Conservation (phyloP, 2,797 vertebrate genomes). For the Crocidura indochinensis region DNA sequence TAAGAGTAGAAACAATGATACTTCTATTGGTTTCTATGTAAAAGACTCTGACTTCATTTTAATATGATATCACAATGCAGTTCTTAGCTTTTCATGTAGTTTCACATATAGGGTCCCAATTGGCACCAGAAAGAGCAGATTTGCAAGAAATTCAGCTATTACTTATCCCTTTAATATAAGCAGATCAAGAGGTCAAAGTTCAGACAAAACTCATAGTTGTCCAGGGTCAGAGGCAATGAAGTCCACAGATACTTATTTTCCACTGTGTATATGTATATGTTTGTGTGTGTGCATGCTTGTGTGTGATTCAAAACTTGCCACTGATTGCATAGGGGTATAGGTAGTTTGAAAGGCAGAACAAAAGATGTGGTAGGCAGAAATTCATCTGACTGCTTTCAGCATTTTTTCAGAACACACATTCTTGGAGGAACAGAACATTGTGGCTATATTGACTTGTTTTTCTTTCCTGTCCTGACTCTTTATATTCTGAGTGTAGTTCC, state of each 20-base stretch:
- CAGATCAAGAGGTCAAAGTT: neutral
- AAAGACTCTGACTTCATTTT: neutral
- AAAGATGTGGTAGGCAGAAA: neutral
- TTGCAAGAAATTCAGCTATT: neutral
- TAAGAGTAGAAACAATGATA: neutral
- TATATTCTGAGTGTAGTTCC: constrained; percentile 43
- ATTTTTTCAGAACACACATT: neutral
- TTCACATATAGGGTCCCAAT: neutral
- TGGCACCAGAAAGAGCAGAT: neutral
- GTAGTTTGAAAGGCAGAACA: neutral
- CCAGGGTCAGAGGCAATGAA: neutral
- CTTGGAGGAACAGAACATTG: neutral
- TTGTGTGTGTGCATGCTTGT: no score
- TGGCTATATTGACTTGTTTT: constrained; percentile 27
- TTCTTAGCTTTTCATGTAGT: constrained; percentile 25
- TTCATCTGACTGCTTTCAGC: neutral
- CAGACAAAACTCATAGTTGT: neutral
- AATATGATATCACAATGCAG: neutral
- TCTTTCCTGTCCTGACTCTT: constrained; percentile 38
- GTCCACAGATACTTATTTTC: neutral
- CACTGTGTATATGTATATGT: no score
- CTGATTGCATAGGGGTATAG: neutral
- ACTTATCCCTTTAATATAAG: neutral
- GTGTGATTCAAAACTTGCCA: neutral
- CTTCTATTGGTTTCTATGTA: neutral